Percentiles rank a stretch among this genome's conserved stretches.
phyloP scores from a whole-genome alignment of 2,888 invertebrate genomes.

The Drosophila melanosoma region DNA sequence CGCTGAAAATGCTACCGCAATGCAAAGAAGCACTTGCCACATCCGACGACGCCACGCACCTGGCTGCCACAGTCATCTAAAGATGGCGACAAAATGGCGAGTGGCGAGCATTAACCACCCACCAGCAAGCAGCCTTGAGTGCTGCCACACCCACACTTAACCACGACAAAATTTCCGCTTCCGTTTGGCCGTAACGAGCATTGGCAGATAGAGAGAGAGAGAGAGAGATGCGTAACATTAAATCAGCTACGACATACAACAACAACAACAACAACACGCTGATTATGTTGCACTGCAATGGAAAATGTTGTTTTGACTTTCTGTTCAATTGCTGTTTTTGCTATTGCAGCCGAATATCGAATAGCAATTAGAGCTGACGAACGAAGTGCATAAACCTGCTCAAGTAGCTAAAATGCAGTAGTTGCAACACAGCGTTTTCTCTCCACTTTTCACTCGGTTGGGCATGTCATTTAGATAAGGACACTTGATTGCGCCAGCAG shows the following conservation, averaged over 20 bases:
- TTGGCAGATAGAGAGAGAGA: background rate
- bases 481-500: conserved; percentile 26
- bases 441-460: conserved; percentile 16
- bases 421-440: conserved; percentile 5
- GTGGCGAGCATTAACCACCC: conserved; percentile 18
- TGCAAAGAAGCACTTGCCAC: conserved; percentile 54
- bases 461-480: conserved; percentile 11
- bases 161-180: conserved; percentile 56
- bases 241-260: conserved; percentile 49
- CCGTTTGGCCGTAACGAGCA: conserved; percentile 39
- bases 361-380: conserved; percentile 63
- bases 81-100: conserved; percentile 10
- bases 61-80: conserved; percentile 11
- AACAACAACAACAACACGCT: conserved; percentile 33
- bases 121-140: background rate
- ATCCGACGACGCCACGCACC: conserved; percentile 59
- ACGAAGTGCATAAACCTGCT: conserved; percentile 69
- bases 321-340: conserved; percentile 6
- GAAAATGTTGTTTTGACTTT: conserved; percentile 28
- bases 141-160: conserved; percentile 39
- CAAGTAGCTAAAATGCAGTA: conserved; percentile 50
- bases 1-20: conserved; percentile 48
- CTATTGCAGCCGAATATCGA: conserved; percentile 44
- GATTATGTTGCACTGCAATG: conserved; percentile 44
- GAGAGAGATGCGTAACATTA: conserved; percentile 50